These are phyloP conservation scores for Pseudonaja textilis DNA, from an alignment of 2,113 vertebrate species.

Conservation along the genomic window DNA sequence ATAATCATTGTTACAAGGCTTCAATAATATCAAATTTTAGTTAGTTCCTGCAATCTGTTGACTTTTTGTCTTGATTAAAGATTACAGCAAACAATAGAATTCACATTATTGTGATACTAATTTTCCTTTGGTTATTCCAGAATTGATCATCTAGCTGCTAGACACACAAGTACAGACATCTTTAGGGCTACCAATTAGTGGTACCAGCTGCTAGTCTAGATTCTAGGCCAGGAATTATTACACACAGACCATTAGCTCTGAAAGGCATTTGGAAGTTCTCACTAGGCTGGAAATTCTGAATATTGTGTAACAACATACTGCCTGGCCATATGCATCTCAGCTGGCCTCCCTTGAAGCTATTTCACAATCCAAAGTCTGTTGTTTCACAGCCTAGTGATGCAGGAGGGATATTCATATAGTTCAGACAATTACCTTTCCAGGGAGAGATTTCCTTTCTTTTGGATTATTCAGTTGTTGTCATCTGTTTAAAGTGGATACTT, in stretches of 20 bases:
- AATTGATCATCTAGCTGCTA: conserved; percentile 32
- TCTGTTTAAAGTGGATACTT: neutral
- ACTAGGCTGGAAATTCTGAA: conserved; percentile 38
- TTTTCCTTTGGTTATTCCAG: conserved; percentile 8
- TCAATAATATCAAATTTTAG: conserved; percentile 12
- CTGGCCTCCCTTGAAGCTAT: conserved; percentile 36
- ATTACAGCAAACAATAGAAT: conserved; percentile 34
- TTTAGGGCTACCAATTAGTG: conserved; percentile 65
- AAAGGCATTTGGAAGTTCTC: conserved; percentile 65
- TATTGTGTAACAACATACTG: conserved; percentile 14
- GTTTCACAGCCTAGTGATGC: rapidly evolving
- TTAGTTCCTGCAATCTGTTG: conserved; percentile 24
- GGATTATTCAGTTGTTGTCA: neutral
- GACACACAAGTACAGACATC: conserved; percentile 18
- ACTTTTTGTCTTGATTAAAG: conserved; percentile 68
- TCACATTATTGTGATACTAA: conserved; percentile 50
- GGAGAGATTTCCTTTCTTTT: neutral
- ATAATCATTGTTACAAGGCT: conserved; percentile 27
- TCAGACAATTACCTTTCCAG: neutral
- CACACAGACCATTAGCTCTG: conserved; percentile 67
- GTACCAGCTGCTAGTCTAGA: conserved; percentile 66
- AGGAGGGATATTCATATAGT: conserved; percentile 28
- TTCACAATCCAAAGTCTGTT: conserved; percentile 12
- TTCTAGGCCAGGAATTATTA: conserved; percentile 64
- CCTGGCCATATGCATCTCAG: conserved; percentile 37